Base-by-base conservation (phyloP, 2,113 vertebrate species). In the Mus spicilegus region DNA sequence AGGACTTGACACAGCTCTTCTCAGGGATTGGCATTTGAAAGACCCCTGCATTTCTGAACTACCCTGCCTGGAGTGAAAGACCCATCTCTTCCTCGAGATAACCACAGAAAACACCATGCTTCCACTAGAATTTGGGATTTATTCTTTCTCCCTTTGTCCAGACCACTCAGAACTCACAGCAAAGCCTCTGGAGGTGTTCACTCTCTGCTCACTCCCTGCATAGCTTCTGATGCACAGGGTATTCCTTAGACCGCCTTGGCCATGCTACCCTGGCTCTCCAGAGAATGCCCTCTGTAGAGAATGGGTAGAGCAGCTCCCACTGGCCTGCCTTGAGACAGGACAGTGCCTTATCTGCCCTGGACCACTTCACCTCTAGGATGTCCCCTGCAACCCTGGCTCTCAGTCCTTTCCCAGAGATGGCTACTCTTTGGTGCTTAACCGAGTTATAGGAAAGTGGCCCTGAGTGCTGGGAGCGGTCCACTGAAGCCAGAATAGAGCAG, bases 21-120 rank as follows among this genome's bases (percentile, higher is more conserved):
- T 3, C 4, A 0, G 42, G 22, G 17, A 2, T 30, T 1, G 10
- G 9, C 0, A 7, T 9, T 42, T 9, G 6, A 63, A n/a, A 24
- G 65, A 51, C 42, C 6, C 8, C 28, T 6, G 58, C 9, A 69
- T 87, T 70, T 87, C 46, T 22, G 19, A 87, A 22, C 63, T 51
- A 36, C 10, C 85, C 30, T 69, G 4, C 24, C 49, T 26, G 7
- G 49, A 58, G n/a, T 17, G 51, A 28, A 58, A 24, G 5, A 13
- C 9, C 8, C 33, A 39, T 20, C 26, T 72, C 85, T 49, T 58
- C 51, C 87, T 19, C 39, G 2, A 28, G 85, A 56, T 73, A 4
- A 16, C 20, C n/a, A 1, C 0, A 4, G 87, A 14, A 77, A 63
- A 10, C 2, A 3, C 0, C 8, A 36, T 17, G 22, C 11, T 82